Evolutionary conservation across 2,797 vertebrate genomes (phyloP).

Genomic region (Chelon labrosus): DNA sequence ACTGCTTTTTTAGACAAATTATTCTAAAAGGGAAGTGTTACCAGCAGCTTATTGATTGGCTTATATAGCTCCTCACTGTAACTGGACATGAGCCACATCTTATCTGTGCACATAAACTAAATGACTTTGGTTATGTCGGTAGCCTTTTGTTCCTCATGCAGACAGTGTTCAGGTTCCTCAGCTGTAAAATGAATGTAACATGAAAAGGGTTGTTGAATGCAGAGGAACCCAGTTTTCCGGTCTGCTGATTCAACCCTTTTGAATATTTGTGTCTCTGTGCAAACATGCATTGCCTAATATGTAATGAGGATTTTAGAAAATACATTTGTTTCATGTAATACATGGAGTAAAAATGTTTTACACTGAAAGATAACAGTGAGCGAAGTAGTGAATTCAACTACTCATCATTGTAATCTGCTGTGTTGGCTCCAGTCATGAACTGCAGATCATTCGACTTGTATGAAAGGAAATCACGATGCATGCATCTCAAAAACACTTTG

Average conservation of each 20-base stretch:
- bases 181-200: background rate
- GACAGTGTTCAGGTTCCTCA: conserved; percentile 17
- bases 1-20: background rate
- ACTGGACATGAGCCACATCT: background rate
- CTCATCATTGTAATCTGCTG: background rate
- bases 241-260: background rate
- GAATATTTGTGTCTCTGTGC: background rate
- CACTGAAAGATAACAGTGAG: background rate
- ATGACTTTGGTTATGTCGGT: conserved; percentile 13
- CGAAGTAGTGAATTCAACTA: background rate
- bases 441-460: background rate
- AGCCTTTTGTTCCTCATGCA: conserved; percentile 31
- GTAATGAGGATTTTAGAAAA: background rate
- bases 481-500: background rate
- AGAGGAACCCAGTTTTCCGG: conserved; percentile 16
- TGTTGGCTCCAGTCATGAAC: background rate
- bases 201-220: background rate
- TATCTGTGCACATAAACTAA: conserved; percentile 36
- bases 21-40: background rate
- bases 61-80: background rate
- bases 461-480: background rate
- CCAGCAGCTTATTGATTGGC: background rate
- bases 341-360: background rate
- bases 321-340: background rate
- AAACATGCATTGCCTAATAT: background rate